phyloP scores from a whole-genome alignment of 2,113 vertebrate genomes.

The Pipa parva region DNA sequence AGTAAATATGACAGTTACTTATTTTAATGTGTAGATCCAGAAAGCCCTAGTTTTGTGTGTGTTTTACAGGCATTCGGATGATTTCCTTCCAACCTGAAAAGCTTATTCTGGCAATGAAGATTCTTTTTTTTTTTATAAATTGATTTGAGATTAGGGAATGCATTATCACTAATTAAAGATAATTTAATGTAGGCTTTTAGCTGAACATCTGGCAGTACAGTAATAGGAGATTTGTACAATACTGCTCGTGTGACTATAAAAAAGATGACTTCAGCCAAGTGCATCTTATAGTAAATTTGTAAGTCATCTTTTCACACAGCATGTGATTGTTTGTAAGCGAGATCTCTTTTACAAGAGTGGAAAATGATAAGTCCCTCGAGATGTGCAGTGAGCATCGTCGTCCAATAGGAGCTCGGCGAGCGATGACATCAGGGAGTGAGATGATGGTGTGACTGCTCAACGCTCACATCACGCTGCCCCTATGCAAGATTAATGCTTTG shows the following conservation, averaged over 20 bases:
- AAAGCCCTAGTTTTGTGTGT: too few relatives aligned
- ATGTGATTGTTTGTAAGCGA: slow-evolving; percentile 39
- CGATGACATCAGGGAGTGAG: slow-evolving; percentile 24
- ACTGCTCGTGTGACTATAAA: slow-evolving; percentile 11
- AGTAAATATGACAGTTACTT: too few relatives aligned
- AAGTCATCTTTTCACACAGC: slow-evolving; percentile 14
- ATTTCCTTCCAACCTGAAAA: too few relatives aligned
- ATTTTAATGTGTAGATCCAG: too few relatives aligned
- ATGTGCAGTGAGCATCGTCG: slow-evolving; percentile 15
- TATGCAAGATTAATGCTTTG: slow-evolving; percentile 40
- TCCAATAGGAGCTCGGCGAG: slow-evolving; percentile 2
- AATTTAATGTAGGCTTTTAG: slow-evolving; percentile 38
- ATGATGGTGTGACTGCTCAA: slow-evolving; percentile 31
- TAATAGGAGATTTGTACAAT: slow-evolving; percentile 20
- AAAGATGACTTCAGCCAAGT: slow-evolving; percentile 29
- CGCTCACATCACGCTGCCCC: slow-evolving; percentile 8
- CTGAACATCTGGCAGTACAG: slow-evolving; percentile 34
- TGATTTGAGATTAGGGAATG: slow-evolving; percentile 22
- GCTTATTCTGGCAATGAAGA: too few relatives aligned
- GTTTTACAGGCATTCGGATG: too few relatives aligned
- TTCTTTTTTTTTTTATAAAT: too few relatives aligned
- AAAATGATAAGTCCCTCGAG: slow-evolving; percentile 20
- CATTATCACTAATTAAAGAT: slow-evolving; percentile 38
- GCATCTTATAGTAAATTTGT: slow-evolving; percentile 39
- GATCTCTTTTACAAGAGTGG: slow-evolving; percentile 10